Evolutionary conservation across 2,113 vertebrate genomes (phyloP).

Genomic region (Buteo buteo): DNA sequence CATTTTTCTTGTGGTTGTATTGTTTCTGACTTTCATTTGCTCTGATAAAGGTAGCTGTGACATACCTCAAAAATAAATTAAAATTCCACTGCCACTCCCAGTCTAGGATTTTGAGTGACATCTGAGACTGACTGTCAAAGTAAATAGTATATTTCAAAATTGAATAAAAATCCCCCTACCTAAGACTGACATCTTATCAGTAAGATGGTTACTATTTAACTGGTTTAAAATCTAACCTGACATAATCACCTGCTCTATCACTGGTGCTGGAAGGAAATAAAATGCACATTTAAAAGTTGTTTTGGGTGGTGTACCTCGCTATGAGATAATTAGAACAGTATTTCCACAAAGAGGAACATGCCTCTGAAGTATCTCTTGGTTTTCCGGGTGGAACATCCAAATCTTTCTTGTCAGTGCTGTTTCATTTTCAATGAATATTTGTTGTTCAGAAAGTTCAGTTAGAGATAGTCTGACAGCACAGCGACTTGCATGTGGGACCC

Average conservation of each 20-base stretch:
- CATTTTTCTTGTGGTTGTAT: not conserved
- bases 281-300: not conserved
- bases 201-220: not conserved
- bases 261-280: not conserved
- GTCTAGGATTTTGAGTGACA: slow-evolving; percentile 7
- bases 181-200: not conserved
- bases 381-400: not conserved
- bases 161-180: not conserved
- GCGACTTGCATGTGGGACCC: not conserved
- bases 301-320: not conserved
- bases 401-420: not conserved
- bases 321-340: not conserved
- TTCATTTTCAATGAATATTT: not conserved
- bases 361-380: not conserved
- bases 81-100: slow-evolving; percentile 12
- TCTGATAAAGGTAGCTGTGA: not conserved
- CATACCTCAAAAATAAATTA: slow-evolving; percentile 1
- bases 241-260: not conserved
- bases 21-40: not conserved
- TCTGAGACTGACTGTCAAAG: not conserved
- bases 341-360: not conserved
- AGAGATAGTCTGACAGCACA: not conserved
- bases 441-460: not conserved
- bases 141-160: slow-evolving; percentile 12
- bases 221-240: not conserved